Evolutionary conservation across 1,140 invertebrate species (phyloP).

Genomic region (Brachionus paranguensis): DNA sequence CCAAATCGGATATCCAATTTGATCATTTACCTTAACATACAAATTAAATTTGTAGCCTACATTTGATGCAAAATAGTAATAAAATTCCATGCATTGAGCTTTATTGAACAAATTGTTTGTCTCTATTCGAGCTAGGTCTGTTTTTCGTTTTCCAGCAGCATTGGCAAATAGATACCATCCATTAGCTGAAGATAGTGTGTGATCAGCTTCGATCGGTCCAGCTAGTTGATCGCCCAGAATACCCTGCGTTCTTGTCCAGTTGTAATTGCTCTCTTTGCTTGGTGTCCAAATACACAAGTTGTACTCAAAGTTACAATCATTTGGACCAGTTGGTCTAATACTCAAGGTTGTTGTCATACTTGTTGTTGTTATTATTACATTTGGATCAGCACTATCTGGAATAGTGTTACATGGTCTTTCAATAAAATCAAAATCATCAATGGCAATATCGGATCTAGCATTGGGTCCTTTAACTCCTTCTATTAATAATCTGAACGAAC

Average conservation of each 20-base stretch:
- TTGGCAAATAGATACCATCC: conserved; percentile 51
- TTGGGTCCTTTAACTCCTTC: conserved; percentile 45
- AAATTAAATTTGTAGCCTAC: conserved; percentile 15
- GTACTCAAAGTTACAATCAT: conserved; percentile 50
- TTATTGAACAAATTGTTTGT: not conserved
- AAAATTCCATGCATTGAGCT: conserved; percentile 33
- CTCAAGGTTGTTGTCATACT: conserved; percentile 19
- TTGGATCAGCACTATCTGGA: conserved; percentile 45
- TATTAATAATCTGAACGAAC: conserved; percentile 44
- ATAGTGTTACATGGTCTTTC: conserved; percentile 45
- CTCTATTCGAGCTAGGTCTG: not conserved
- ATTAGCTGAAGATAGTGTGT: conserved; percentile 47
- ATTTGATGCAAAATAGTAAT: conserved; percentile 22
- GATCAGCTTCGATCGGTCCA: conserved; percentile 46
- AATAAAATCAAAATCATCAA: conserved; percentile 50
- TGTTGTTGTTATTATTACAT: conserved; percentile 35
- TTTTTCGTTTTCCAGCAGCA: not conserved
- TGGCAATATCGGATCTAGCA: conserved; percentile 46
- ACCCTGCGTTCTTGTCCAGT: conserved; percentile 19
- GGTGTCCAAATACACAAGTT: conserved; percentile 21
- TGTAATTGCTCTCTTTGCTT: not conserved
- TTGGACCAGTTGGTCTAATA: conserved; percentile 40
- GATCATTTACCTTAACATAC: conserved; percentile 11
- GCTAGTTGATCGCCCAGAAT: not conserved
- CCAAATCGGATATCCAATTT: conserved; percentile 44